These are phyloP conservation scores for Gymnoscelis rufifasciata DNA, from an alignment of 2,888 invertebrate genomes.

Conservation along the genomic window DNA sequence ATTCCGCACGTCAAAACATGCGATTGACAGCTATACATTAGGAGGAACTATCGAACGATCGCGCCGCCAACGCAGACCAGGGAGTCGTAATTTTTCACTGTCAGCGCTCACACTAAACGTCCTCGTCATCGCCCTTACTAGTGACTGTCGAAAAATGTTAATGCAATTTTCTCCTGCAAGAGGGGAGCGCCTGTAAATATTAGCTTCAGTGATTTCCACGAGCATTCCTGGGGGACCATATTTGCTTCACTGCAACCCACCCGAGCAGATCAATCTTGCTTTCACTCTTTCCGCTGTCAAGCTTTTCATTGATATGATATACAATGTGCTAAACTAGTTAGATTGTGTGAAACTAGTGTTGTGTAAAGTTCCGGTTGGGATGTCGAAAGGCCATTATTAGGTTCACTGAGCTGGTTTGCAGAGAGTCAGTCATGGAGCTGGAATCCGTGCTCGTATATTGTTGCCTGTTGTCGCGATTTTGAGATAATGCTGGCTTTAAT, in stretches of 20 bases:
- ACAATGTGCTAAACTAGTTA: slow-evolving; percentile 40
- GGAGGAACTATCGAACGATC: slow-evolving; percentile 71
- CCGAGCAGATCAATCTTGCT: slow-evolving; percentile 31
- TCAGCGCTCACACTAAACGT: slow-evolving; percentile 66
- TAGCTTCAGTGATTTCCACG: slow-evolving; percentile 39
- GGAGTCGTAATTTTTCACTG: slow-evolving; percentile 73
- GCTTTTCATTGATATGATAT: slow-evolving; percentile 47
- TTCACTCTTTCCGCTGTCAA: slow-evolving; percentile 35
- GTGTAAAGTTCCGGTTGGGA: slow-evolving; percentile 43
- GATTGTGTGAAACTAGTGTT: slow-evolving; percentile 31
- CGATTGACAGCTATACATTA: slow-evolving; percentile 76
- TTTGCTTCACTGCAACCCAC: slow-evolving; percentile 44
- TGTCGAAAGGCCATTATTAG: slow-evolving; percentile 42
- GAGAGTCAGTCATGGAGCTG: slow-evolving; percentile 53
- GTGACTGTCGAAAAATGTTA: slow-evolving; percentile 72
- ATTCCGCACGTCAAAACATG: slow-evolving; percentile 68
- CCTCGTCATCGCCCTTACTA: slow-evolving; percentile 67
- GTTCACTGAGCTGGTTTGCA: slow-evolving; percentile 51
- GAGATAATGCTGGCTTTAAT: slow-evolving; percentile 66
- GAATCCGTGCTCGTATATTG: slow-evolving; percentile 61
- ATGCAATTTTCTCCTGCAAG: slow-evolving; percentile 61
- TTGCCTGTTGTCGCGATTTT: slow-evolving; percentile 50
- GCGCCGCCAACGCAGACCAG: slow-evolving; percentile 53
- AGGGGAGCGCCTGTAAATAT: slow-evolving; percentile 52
- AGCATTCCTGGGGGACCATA: slow-evolving; percentile 38